Evolutionary conservation across 2,113 vertebrate species (phyloP).

Genomic region (Hippoglossus stenolepis): DNA sequence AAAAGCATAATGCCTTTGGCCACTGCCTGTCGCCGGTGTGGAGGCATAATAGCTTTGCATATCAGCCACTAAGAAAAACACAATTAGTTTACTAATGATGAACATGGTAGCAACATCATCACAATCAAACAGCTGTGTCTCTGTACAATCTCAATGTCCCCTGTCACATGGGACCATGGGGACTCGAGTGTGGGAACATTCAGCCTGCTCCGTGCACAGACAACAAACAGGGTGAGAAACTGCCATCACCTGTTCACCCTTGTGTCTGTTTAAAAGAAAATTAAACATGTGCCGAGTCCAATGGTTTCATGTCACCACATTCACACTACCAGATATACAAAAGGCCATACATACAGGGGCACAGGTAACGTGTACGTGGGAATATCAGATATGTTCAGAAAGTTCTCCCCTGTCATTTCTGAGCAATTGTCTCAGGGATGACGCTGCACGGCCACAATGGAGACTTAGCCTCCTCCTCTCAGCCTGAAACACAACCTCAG

Average conservation of each 20-base stretch:
- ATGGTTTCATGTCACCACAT: neutral
- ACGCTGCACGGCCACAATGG: constrained; percentile 17
- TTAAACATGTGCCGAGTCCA: neutral
- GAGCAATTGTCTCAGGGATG: constrained; percentile 4
- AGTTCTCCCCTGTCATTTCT: too few species aligned
- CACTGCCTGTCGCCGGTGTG: too few species aligned
- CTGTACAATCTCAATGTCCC: neutral
- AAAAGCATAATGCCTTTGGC: too few species aligned
- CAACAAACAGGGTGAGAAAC: constrained; percentile 25
- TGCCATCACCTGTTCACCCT: neutral
- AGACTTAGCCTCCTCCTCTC: constrained; percentile 20
- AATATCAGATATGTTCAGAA: constrained; percentile 30
- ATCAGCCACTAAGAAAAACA: too few species aligned
- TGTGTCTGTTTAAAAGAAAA: constrained; percentile 2
- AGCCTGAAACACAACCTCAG: constrained; percentile 62
- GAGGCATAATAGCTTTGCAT: too few species aligned
- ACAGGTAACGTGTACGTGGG: neutral
- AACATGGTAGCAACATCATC: neutral
- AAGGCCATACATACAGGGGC: constrained; percentile 1
- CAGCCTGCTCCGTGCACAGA: constrained; percentile 1
- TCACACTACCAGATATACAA: neutral
- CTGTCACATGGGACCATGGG: constrained; percentile 30
- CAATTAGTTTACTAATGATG: neutral
- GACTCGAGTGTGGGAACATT: constrained; percentile 38
- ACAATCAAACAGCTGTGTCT: too few species aligned